Evolutionary conservation across 2,888 invertebrate genomes (phyloP), one percentile per base, ranked within the genome.

Genomic region (Vesta saturnalis): DNA sequence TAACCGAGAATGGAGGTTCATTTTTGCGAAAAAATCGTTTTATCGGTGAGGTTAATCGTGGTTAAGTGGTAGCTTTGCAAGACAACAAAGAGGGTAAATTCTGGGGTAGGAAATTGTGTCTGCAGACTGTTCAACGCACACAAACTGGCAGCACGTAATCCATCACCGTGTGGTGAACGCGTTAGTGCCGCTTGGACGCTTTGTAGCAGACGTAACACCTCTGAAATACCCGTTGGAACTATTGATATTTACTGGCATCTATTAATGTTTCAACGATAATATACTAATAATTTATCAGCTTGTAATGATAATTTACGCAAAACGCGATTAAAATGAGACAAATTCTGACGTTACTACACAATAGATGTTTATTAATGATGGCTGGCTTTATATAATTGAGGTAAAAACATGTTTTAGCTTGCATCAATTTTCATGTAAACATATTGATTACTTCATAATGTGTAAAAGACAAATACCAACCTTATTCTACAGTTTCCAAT

Each of bases 141-240:
- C 58, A 57, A 30, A 58, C 59, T 63, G 60, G 59, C 54, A 65
- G 62, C 68, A 68, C 68, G 65, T 65, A 68, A 68, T 71, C 68
- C 68, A 68, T 71, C 71, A 71, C 61, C 65, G 63, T 65, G 68
- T 60, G 68, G 71, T 57, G 62, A 71, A 68, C 71, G 68, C 71
- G 62, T 71, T 68, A 71, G 66, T 69, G 69, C 54, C 64, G 66
- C 64, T 23, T 61, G 64, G 69, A 66, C 67, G 63, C 67, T 46
- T 57, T 30, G 65, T 55, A 65, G 59, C 67, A 62, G 67, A 49
- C 62, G 52, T 61, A 58, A 61, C 67, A 63, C 63, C 59, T 63
- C 58, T 59, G 19, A 59, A 35, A 3, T 10, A 30, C 5, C 30
- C 30, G 14, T 55, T 49, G 54, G 55, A 63, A 63, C 59, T 63